phyloP scores from a whole-genome alignment of 2,888 invertebrate species.

The Periphyllus acericola region DNA sequence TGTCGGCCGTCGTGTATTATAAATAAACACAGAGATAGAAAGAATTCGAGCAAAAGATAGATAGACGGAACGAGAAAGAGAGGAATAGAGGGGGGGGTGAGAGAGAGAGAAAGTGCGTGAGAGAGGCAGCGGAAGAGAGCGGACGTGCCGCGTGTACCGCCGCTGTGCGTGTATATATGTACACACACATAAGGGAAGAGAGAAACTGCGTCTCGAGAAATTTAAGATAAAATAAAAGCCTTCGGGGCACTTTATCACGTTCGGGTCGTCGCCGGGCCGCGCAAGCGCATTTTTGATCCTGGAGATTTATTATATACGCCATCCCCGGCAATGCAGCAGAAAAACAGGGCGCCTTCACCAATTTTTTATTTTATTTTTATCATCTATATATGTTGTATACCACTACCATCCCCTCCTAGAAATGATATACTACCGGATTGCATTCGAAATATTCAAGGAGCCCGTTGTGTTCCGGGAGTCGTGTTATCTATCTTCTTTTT shows the following conservation, averaged over 20 bases:
- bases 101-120: not conserved
- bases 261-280: slow-evolving; percentile 54
- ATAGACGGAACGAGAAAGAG: not conserved
- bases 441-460: slow-evolving; percentile 59
- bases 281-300: slow-evolving; percentile 51
- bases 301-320: slow-evolving; percentile 42
- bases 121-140: not conserved
- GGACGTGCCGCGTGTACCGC: not conserved
- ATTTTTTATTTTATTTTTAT: slow-evolving; percentile 47
- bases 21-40: slow-evolving; percentile 37
- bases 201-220: slow-evolving; percentile 57
- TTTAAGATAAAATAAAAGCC: slow-evolving; percentile 61
- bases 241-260: slow-evolving; percentile 58
- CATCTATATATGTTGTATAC: slow-evolving; percentile 20
- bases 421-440: slow-evolving; percentile 57
- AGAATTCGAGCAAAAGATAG: slow-evolving; percentile 35
- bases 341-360: slow-evolving; percentile 23
- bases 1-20: slow-evolving; percentile 7
- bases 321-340: slow-evolving; percentile 37
- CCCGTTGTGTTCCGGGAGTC: slow-evolving; percentile 49
- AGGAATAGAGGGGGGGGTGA: not conserved
- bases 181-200: not conserved
- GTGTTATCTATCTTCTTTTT: slow-evolving; percentile 42
- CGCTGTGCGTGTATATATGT: not conserved
- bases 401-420: not conserved